These are phyloP conservation scores for Perizoma flavofasciatum DNA, from an alignment of 2,888 invertebrate species.

Conservation along the genomic window DNA sequence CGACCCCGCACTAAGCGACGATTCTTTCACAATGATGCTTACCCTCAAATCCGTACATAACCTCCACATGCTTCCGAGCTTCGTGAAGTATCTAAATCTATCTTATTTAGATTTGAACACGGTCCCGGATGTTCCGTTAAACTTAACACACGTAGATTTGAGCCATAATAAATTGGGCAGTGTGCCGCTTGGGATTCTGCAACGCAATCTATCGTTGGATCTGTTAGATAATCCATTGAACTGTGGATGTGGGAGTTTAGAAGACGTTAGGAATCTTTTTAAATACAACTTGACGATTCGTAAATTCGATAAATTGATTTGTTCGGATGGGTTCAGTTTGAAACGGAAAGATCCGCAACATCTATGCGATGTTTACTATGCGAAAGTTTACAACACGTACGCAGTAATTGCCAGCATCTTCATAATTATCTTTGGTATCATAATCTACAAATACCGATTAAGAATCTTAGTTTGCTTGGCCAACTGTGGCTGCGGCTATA, in stretches of 20 bases:
- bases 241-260: slow-evolving; percentile 31
- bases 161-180: slow-evolving; percentile 19
- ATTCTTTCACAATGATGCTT: slow-evolving; percentile 10
- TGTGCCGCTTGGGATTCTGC: slow-evolving; percentile 16
- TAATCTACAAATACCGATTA: slow-evolving; percentile 39
- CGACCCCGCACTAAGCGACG: slow-evolving; percentile 2
- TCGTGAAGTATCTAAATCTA: slow-evolving; percentile 16
- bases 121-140: slow-evolving; percentile 12
- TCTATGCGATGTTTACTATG: slow-evolving; percentile 43
- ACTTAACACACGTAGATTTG: slow-evolving; percentile 27
- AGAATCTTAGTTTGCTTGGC: slow-evolving; percentile 41
- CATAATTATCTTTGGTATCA: slow-evolving; percentile 2
- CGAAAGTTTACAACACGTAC: slow-evolving; percentile 21
- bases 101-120: slow-evolving; percentile 5
- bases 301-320: slow-evolving; percentile 20
- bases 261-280: slow-evolving; percentile 17
- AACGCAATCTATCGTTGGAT: slow-evolving; percentile 19
- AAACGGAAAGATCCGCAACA: slow-evolving; percentile 18
- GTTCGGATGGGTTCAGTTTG: slow-evolving; percentile 16
- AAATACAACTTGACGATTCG: slow-evolving; percentile 4
- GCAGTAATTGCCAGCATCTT: slow-evolving; percentile 27
- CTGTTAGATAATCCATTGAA: slow-evolving; percentile 25
- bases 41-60: slow-evolving; percentile 1
- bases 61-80: slow-evolving; percentile 4
- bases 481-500: slow-evolving; percentile 18